These are phyloP conservation scores for Zelleria hepariella DNA, from an alignment of 2,888 invertebrate genomes.

Conservation along the genomic window DNA sequence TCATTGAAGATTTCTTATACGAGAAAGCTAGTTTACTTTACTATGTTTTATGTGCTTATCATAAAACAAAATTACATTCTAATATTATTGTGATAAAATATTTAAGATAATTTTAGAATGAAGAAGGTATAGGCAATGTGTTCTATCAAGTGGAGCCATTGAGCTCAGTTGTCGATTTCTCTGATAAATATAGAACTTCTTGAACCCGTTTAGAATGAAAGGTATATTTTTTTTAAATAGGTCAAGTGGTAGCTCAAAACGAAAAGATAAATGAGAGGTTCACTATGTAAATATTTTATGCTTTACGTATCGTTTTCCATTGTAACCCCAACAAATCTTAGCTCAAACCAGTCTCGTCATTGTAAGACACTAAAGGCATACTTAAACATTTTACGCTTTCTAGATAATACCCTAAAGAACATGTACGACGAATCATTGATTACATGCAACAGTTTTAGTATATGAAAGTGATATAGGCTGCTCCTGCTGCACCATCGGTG, in stretches of 20 bases:
- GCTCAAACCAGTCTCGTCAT: not conserved
- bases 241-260: conserved; percentile 28
- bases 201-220: not conserved
- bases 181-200: not conserved
- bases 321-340: conserved; percentile 9
- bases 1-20: conserved; percentile 20
- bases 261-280: too few species aligned
- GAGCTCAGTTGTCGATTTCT: not conserved
- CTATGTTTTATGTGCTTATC: not conserved
- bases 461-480: not conserved
- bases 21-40: conserved; percentile 22
- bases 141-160: conserved; percentile 24
- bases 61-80: not conserved
- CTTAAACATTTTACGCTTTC: conserved; percentile 44
- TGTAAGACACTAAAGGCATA: conserved; percentile 28
- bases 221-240: conserved; percentile 16
- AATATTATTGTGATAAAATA: conserved; percentile 5
- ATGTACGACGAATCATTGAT: conserved; percentile 5
- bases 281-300: not conserved
- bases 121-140: conserved; percentile 16
- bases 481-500: not conserved
- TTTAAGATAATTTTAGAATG: conserved; percentile 11
- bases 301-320: conserved; percentile 22
- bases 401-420: conserved; percentile 28
- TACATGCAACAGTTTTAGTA: conserved; percentile 2